These are phyloP conservation scores for Trichogramma evanescens DNA, from an alignment of 2,888 invertebrate species.

Conservation along the genomic window DNA sequence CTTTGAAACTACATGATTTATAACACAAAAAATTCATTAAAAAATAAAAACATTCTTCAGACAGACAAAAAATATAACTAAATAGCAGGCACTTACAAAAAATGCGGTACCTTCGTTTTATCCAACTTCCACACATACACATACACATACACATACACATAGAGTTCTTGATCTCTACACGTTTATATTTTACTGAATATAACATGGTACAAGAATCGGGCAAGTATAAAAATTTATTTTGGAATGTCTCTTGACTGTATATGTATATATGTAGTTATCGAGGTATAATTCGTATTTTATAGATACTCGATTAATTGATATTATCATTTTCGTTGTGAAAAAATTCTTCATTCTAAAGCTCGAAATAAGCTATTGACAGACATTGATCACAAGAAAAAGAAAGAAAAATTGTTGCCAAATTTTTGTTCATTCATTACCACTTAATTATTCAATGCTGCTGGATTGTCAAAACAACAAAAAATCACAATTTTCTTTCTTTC, in stretches of 20 bases:
- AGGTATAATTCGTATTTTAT: too few species aligned
- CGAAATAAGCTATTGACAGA: background rate
- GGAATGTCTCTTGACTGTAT: background rate
- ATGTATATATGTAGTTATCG: too few species aligned
- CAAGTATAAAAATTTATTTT: constrained; percentile 8
- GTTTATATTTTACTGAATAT: too few species aligned
- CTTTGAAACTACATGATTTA: background rate
- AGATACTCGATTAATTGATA: background rate
- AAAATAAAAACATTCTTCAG: background rate
- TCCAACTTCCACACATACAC: background rate
- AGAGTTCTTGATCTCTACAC: background rate
- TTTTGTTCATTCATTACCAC: too few species aligned
- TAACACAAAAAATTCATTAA: background rate
- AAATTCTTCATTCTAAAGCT: background rate
- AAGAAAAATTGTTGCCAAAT: constrained; percentile 1
- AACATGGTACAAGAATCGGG: background rate
- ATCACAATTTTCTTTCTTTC: constrained; percentile 18
- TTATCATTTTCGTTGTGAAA: constrained; percentile 13
- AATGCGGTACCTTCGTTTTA: constrained; percentile 10
- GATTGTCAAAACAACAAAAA: too few species aligned
- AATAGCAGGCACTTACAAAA: constrained; percentile 19
- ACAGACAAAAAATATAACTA: constrained; percentile 8
- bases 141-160: background rate
- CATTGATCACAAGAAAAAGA: constrained; percentile 11
- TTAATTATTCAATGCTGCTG: too few species aligned